phyloP scores from a whole-genome alignment of 2,888 invertebrate species.

The Platycnemis pennipes region DNA sequence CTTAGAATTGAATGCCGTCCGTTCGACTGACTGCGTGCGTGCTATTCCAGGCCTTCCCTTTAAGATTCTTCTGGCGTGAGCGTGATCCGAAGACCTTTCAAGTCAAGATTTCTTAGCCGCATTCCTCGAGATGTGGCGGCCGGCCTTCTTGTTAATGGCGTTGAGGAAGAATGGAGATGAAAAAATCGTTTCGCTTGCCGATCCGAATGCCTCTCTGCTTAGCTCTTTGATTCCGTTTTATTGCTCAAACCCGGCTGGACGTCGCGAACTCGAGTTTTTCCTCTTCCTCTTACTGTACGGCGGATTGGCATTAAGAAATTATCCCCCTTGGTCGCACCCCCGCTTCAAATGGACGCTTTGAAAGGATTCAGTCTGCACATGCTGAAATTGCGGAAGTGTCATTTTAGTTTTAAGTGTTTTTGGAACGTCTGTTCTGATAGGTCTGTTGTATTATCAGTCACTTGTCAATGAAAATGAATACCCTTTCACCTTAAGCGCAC shows the following conservation, averaged over 20 bases:
- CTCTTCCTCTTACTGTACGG: background rate
- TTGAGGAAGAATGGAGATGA: background rate
- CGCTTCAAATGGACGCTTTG: too few relatives aligned
- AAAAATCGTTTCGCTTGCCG: background rate
- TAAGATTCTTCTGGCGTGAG: background rate
- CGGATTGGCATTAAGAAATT: background rate
- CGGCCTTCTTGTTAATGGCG: background rate
- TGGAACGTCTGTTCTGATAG: too few relatives aligned
- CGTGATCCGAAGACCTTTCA: background rate
- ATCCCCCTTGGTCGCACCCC: too few relatives aligned
- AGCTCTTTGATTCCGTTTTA: background rate
- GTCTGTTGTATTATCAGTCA: too few relatives aligned
- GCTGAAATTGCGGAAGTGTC: too few relatives aligned
- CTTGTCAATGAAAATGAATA: too few relatives aligned
- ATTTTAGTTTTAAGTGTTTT: too few relatives aligned
- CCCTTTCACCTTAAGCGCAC: too few relatives aligned
- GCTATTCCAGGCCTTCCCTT: background rate
- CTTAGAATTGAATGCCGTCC: background rate
- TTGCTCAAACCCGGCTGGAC: background rate
- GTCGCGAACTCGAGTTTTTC: background rate
- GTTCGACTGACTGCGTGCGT: background rate
- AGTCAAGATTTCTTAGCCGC: background rate
- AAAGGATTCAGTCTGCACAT: too few relatives aligned
- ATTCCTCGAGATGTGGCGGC: background rate
- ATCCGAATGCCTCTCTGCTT: background rate